phyloP scores from a whole-genome alignment of 2,888 invertebrate species.

The Drosophila heteroneura region DNA sequence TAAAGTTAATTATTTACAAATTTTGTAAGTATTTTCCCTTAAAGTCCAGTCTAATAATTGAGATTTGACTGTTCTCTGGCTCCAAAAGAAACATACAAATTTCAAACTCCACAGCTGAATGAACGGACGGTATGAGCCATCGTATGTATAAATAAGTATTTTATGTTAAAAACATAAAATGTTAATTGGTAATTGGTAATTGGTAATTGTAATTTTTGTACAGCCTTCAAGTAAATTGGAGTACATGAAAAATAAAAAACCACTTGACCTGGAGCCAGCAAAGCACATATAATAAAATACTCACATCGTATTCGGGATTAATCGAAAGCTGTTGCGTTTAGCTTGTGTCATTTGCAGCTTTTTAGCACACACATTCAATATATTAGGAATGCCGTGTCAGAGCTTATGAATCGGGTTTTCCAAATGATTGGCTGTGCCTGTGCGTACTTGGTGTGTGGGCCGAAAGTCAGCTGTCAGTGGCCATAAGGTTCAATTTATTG shows the following conservation, averaged over 20 bases:
- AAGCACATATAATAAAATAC: background rate
- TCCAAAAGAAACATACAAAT: background rate
- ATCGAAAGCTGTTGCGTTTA: conserved; percentile 3
- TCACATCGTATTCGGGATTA: background rate
- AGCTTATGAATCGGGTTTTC: conserved; percentile 63
- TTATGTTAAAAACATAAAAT: no score
- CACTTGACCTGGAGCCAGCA: background rate
- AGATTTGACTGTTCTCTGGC: background rate
- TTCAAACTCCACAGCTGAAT: no score
- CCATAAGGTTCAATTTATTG: conserved; percentile 73
- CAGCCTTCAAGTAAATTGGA: background rate
- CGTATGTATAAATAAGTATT: no score
- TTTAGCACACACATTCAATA: conserved; percentile 20
- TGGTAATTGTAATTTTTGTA: no score
- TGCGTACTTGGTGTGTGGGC: conserved; percentile 32
- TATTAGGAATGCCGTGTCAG: conserved; percentile 47
- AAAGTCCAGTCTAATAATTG: no score
- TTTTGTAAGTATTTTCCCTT: background rate
- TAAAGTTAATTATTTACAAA: background rate
- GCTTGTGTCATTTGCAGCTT: conserved; percentile 12
- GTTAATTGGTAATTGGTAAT: no score
- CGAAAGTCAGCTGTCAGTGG: conserved; percentile 73
- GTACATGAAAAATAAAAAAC: background rate
- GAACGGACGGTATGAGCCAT: background rate
- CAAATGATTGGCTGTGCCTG: conserved; percentile 47